Conservation (phyloP, 2,113 vertebrate species). For the Corythornis cristatus region DNA sequence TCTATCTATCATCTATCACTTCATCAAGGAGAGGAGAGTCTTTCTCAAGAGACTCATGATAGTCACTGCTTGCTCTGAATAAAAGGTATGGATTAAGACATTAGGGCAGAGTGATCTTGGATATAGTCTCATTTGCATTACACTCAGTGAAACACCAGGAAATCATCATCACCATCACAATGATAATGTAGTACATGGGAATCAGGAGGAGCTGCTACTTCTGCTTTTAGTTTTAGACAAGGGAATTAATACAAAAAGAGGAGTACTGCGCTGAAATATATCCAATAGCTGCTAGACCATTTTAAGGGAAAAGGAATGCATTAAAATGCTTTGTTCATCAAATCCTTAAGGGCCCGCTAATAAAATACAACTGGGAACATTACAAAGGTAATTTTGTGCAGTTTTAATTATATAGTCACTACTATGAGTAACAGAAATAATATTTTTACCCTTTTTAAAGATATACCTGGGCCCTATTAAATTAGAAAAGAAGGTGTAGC, state of each 20-base stretch:
- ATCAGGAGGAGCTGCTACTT: neutral
- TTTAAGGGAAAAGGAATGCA: constrained; percentile 13
- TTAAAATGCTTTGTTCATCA: constrained; percentile 34
- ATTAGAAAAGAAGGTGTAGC: neutral
- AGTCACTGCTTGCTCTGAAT: neutral
- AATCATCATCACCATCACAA: neutral
- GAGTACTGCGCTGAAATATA: neutral
- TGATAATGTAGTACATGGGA: neutral
- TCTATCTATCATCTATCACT: neutral
- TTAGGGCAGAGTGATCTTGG: neutral
- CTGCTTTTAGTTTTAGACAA: neutral
- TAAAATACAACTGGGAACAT: constrained; percentile 25
- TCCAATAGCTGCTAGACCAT: neutral
- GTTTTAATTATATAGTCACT: constrained; percentile 49
- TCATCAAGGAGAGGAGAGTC: neutral
- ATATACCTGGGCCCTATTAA: neutral
- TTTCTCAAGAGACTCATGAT: neutral
- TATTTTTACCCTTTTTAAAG: neutral
- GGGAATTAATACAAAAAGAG: neutral
- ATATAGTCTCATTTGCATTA: neutral
- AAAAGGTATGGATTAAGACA: constrained; percentile 20
- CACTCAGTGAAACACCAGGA: neutral
- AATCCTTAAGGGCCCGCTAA: constrained; percentile 18
- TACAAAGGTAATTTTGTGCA: constrained; percentile 30
- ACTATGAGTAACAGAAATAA: neutral